Conservation (phyloP, 2,113 vertebrate genomes). For the Cisticola juncidis region DNA sequence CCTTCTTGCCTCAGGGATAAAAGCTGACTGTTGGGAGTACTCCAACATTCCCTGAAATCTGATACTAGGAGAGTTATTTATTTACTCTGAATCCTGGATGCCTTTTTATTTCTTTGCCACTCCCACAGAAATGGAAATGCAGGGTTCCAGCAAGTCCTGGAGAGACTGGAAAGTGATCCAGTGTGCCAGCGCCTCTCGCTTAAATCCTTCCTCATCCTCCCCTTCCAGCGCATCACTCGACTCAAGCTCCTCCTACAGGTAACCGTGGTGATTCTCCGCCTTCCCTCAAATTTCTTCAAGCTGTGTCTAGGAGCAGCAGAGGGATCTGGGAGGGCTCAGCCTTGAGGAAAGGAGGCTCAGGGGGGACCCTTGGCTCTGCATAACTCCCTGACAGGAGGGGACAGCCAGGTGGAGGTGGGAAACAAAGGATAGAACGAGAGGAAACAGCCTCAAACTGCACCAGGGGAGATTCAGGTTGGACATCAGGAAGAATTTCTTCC, state of each 20-base stretch:
- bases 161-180: conserved; percentile 86
- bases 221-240: conserved; percentile 95
- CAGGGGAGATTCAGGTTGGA: not conserved
- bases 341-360: not conserved
- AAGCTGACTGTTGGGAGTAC: not conserved
- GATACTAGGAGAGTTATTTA: not conserved
- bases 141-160: conserved; percentile 85
- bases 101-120: not conserved
- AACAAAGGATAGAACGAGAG: not conserved
- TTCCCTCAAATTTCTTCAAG: not conserved
- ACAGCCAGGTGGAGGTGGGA: rapidly evolving
- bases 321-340: not conserved
- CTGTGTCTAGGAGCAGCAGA: not conserved
- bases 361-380: not conserved
- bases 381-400: not conserved
- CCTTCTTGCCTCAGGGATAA: not conserved
- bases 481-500: not conserved
- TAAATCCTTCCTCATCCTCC: conserved; percentile 95
- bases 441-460: not conserved
- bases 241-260: conserved; percentile 96
- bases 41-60: not conserved
- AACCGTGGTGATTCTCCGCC: conserved; percentile 18
- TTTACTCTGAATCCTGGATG: not conserved
- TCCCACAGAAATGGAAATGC: conserved; percentile 81
- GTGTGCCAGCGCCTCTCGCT: conserved; percentile 92